Percentiles rank a stretch among this genome's conserved stretches.
phyloP scores from a whole-genome alignment of 1,140 invertebrate genomes.

The Drosophila seguyi region DNA sequence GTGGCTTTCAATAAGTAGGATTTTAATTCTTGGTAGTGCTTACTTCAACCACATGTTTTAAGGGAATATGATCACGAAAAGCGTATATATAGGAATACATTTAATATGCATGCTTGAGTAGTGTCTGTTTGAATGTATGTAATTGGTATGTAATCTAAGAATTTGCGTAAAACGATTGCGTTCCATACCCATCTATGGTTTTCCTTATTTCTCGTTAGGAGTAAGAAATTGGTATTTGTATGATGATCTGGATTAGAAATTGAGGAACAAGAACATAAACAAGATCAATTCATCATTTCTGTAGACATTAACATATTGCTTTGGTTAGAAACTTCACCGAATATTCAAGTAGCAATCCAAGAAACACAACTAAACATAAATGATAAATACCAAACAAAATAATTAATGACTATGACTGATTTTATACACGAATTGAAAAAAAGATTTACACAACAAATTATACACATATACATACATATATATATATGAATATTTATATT shows the following conservation, averaged over 20 bases:
- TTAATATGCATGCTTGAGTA: conserved; percentile 61
- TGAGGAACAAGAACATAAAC: conserved; percentile 24
- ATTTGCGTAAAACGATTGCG: conserved; percentile 12
- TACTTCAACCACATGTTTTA: conserved; percentile 37
- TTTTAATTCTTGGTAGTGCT: conserved; percentile 47
- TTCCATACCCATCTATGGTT: conserved; percentile 4
- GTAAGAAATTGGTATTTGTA: conserved; percentile 10
- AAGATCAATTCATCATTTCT: conserved; percentile 38
- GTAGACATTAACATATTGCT: conserved; percentile 13
- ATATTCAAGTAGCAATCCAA: conserved; percentile 43
- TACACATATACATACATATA: conserved; percentile 67
- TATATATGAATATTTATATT: conserved; percentile 70
- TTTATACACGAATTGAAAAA: conserved; percentile 75
- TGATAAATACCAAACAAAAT: conserved; percentile 67
- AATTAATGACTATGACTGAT: conserved; percentile 79
- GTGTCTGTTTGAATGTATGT: conserved; percentile 64
- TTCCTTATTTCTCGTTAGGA: conserved; percentile 15
- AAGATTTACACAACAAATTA: conserved; percentile 76
- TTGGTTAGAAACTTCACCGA: conserved; percentile 43
- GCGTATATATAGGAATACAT: conserved; percentile 13
- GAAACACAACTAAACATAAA: conserved; percentile 51
- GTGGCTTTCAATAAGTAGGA: conserved; percentile 40
- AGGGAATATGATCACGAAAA: conserved; percentile 24
- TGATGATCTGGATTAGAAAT: conserved; percentile 21
- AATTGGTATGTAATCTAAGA: conserved; percentile 38